Evolutionary conservation across 2,888 invertebrate genomes (phyloP).

Genomic region (Noctua janthe): DNA sequence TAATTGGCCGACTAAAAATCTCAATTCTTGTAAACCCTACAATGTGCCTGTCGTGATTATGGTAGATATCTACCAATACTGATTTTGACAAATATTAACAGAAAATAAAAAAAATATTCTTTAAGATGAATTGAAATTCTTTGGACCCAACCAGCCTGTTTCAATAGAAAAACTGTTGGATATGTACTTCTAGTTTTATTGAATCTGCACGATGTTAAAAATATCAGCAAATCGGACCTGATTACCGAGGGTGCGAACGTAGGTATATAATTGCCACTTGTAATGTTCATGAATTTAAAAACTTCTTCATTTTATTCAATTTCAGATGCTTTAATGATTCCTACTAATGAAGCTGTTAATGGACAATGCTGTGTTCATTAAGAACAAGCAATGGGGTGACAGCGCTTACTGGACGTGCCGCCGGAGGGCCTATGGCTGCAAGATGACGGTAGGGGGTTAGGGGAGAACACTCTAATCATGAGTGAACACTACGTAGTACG

Average conservation of each 20-base stretch:
- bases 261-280: not conserved
- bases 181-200: not conserved
- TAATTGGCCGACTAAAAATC: too few species aligned
- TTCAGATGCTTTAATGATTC: conserved; percentile 67
- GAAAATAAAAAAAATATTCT: not conserved
- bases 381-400: conserved; percentile 62
- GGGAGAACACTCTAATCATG: conserved; percentile 47
- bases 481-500: not conserved
- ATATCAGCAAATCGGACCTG: too few species aligned
- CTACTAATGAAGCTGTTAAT: conserved; percentile 63
- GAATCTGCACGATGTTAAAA: too few species aligned
- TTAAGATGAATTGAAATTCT: not conserved
- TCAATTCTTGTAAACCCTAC: too few species aligned
- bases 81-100: not conserved
- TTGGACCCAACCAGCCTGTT: not conserved
- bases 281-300: too few species aligned
- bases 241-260: too few species aligned
- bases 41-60: not conserved
- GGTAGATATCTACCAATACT: not conserved
- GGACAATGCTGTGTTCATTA: conserved; percentile 55
- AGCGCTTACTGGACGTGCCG: conserved; percentile 67
- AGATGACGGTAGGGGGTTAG: conserved; percentile 67
- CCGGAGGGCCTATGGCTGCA: conserved; percentile 61
- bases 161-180: too few species aligned
- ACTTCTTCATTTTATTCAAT: not conserved